Evolutionary conservation across 2,797 vertebrate species (phyloP), one percentile per base, ranked within the genome.

Genomic region (Sarcoramphus papa): DNA sequence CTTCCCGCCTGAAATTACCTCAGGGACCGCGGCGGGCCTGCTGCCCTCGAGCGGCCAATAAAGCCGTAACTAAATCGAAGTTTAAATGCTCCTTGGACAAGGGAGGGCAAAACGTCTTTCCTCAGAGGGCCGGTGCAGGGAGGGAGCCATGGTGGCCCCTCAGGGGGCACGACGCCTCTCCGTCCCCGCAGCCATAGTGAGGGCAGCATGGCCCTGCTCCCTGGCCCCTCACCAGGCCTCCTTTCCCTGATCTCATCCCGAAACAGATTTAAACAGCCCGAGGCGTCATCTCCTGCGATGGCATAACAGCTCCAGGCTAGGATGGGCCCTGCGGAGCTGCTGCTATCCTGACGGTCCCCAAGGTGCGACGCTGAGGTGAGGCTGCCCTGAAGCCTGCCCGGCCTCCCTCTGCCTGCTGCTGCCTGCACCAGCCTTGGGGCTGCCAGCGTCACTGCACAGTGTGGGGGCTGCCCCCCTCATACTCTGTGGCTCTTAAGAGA

Each of bases 331-430:
- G 62, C 1, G 9, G 20, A 12, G 62, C 40, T 18, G 35, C 43
- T 28, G 45, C 31, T 2, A 1, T 14, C 11, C 11, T 0, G 17
- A 2, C 1, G 0, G 9, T 35, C 30, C 37, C 10, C 6, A 0
- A 31, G 50, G 14, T 24, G n/a, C 25, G 63, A 28, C 3, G 8
- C 0, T 1, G 48, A 4, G 24, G 4, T 1, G 6, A 10, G 12
- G 37, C 37, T 22, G 2, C 68, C n/a, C 15, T 0, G 0, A 13
- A n/a, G 56, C 45, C 35, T 25, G 12, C 40, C 51, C 6, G 14
- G 16, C 59, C 33, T 33, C 41, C 9, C 10, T 17, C 28, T 24
- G 50, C 65, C 45, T 8, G n/a, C 65, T 31, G 28, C 53, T 82
- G 47, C 37, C 25, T 14, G 24, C 68, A 7, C 30, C 27, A 7